A percentile compares a stretch with the other conserved stretches of the same genome.
phyloP scores from a whole-genome alignment of 1,140 invertebrate species.

The Neodiprion lecontei region DNA sequence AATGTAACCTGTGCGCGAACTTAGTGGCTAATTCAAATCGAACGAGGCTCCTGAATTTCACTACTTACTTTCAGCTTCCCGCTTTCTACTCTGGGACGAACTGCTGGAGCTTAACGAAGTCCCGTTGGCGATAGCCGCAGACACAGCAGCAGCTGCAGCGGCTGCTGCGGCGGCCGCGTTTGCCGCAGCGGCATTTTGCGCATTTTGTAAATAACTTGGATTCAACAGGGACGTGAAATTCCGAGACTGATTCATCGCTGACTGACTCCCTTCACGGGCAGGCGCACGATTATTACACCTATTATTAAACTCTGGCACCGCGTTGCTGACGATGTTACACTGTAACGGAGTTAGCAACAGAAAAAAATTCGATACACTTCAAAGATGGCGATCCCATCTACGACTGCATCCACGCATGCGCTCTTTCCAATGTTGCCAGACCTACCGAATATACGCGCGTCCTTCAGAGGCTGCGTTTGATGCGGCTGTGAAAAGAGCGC shows the following conservation, averaged over 20 bases:
- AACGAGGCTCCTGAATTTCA: conserved; percentile 15
- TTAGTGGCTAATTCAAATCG: too few species aligned
- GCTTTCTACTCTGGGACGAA: conserved; percentile 40
- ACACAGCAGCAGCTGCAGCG: conserved; percentile 50
- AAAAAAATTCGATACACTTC: conserved; percentile 15
- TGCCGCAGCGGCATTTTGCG: conserved; percentile 40
- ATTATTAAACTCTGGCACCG: neutral
- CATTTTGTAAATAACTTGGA: conserved; percentile 62
- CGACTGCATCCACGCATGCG: neutral
- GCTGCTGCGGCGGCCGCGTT: conserved; percentile 45
- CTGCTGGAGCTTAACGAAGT: conserved; percentile 36
- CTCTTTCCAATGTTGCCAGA: neutral
- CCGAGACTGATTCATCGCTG: conserved; percentile 56
- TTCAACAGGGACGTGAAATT: conserved; percentile 64
- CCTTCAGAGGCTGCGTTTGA: neutral
- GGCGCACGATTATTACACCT: neutral
- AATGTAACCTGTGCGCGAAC: too few species aligned
- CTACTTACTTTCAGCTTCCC: conserved; percentile 53
- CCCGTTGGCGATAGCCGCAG: conserved; percentile 57
- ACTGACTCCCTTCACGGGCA: neutral
- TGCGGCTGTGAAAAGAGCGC: too few species aligned
- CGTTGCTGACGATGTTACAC: neutral
- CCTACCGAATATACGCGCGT: neutral
- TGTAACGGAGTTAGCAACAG: neutral
- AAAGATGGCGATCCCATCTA: conserved; percentile 10